Base-by-base conservation (phyloP, 2,888 invertebrate species). In the Mermis nigrescens region DNA sequence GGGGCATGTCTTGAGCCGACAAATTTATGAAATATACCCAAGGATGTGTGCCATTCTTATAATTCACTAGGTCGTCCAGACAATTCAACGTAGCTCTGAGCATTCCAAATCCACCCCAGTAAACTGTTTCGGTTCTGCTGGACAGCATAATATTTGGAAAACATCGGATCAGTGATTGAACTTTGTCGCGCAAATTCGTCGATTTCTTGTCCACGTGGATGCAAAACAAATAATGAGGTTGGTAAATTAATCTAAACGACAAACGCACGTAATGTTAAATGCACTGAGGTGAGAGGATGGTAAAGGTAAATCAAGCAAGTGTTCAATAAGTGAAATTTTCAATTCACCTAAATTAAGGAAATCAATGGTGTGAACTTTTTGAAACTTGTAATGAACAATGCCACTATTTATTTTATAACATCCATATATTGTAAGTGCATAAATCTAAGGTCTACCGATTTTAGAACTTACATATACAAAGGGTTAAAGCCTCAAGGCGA, bases 21-120 rank as follows among this genome's bases (percentile, higher is more conserved):
- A 72, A 62, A 58, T 73, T 73, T 29, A 72, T 68, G 57, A 72
- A 69, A 61, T 74, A 74, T 57, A 68, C 69, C 72, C 72, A 74
- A 31, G 63, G 26, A 22, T 22, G 51, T 12, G 22, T 7, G 29
- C 24, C 38, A 7, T 56, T 31, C 3, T 38, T 26, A 24, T 51
- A 24, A 12, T 7, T 12, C 4, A 26, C 7, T 26, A 66, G 56
- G 31, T 62, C 57, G 27, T 58, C 28, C 60, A 66, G 26, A 48
- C 66, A 66, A 12, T 55, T 29, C 1, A 67, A 31, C 26, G 65
- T 63, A 1, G 66, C 63, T 45, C 62, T 59, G 12, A 66, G 28
- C 1, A 66, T 58, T 1, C 60, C 31, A 32, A 61, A 61, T 31
- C 63, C 65, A 19, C 55, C 64, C 64, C 64, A 66, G 32, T 62